These are phyloP conservation scores for Caranx ignobilis DNA, from an alignment of 2,113 vertebrate genomes.

Conservation along the genomic window DNA sequence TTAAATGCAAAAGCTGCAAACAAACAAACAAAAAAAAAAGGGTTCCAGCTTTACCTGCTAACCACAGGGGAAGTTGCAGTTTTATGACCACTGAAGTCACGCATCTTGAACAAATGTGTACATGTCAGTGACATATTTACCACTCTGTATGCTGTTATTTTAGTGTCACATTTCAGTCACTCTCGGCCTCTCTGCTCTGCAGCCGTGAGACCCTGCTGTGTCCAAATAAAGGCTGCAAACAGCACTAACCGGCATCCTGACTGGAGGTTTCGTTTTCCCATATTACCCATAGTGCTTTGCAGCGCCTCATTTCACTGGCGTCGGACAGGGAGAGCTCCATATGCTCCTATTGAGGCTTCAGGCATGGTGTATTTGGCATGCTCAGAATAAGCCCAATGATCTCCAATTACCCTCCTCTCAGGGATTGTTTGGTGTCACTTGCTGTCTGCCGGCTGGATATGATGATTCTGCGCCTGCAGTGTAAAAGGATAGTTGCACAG, in stretches of 20 bases:
- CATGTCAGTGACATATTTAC: slow-evolving; percentile 62
- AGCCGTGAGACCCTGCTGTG: slow-evolving; percentile 42
- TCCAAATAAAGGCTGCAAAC: slow-evolving; percentile 82
- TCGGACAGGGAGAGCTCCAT: slow-evolving; percentile 45
- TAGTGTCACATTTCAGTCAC: slow-evolving; percentile 48
- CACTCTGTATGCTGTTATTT: slow-evolving; percentile 45
- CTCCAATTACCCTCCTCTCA: slow-evolving; percentile 85
- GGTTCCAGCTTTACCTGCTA: neutral
- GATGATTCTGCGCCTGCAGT: slow-evolving; percentile 80
- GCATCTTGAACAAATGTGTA: slow-evolving; percentile 63
- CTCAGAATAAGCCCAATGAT: slow-evolving; percentile 81
- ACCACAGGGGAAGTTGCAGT: neutral
- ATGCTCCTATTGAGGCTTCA: slow-evolving; percentile 56
- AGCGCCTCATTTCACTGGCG: slow-evolving; percentile 4
- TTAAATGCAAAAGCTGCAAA: neutral
- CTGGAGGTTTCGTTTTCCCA: slow-evolving; percentile 63
- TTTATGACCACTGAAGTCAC: slow-evolving; percentile 20
- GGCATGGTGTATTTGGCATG: slow-evolving; percentile 64
- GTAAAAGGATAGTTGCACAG: slow-evolving; percentile 79
- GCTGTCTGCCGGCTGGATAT: slow-evolving; percentile 71
- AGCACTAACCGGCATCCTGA: slow-evolving; percentile 20
- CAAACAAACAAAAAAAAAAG: neutral
- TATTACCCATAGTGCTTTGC: slow-evolving; percentile 73
- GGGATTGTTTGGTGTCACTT: slow-evolving; percentile 83
- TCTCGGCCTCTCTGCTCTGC: slow-evolving; percentile 7